Evolutionary conservation across 2,888 invertebrate species (phyloP).

Genomic region (Sesia bembeciformis): DNA sequence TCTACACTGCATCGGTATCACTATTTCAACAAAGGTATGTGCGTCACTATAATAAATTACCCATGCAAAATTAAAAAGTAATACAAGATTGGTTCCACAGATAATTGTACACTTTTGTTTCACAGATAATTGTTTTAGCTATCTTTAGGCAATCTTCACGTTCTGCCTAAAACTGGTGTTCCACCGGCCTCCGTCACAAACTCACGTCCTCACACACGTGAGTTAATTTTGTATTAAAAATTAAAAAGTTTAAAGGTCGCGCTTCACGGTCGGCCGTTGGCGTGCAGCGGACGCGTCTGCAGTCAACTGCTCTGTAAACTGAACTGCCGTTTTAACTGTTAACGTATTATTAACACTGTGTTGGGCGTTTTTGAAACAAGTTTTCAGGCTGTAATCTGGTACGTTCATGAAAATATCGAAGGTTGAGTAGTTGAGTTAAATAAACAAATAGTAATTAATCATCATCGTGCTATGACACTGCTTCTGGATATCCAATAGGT

Average conservation of each 20-base stretch:
- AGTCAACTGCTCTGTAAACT: slow-evolving; percentile 30
- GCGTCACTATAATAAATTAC: slow-evolving; percentile 25
- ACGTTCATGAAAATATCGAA: no score
- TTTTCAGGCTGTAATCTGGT: no score
- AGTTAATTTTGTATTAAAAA: slow-evolving; percentile 16
- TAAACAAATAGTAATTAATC: no score
- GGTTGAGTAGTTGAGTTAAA: no score
- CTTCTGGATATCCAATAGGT: no score
- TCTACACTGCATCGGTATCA: slow-evolving; percentile 43
- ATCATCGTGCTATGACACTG: no score
- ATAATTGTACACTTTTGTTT: slow-evolving; percentile 2
- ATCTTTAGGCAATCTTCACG: no score
- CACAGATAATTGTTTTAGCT: no score
- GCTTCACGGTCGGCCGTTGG: slow-evolving; percentile 10
- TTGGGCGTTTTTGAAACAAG: not conserved
- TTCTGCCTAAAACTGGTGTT: not conserved
- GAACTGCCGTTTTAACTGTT: slow-evolving; percentile 22
- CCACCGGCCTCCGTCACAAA: no score
- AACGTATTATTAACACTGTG: not conserved
- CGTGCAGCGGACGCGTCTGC: slow-evolving; percentile 31
- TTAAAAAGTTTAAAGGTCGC: slow-evolving; percentile 28
- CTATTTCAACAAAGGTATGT: slow-evolving; percentile 44
- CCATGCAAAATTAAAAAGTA: slow-evolving; percentile 15
- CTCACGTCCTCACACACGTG: slow-evolving; percentile 3
- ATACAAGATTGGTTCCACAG: slow-evolving; percentile 4